These are phyloP conservation scores for Megalops cyprinoides DNA, from an alignment of 2,797 vertebrate genomes.

Conservation along the genomic window DNA sequence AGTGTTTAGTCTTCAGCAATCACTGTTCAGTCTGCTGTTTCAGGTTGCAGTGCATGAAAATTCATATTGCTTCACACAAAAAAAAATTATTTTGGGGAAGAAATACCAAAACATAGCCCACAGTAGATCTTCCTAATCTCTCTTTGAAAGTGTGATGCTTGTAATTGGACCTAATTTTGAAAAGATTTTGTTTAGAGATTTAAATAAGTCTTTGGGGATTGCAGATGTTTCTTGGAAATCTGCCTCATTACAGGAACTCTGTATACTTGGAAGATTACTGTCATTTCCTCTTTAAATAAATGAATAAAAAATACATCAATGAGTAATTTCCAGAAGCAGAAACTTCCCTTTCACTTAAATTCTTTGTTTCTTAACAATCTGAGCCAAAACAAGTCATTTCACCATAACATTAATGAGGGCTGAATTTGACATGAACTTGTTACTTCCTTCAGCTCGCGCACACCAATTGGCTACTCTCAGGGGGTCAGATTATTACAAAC, in stretches of 20 bases:
- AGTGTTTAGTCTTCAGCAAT: too few relatives aligned
- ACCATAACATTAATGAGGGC: background rate
- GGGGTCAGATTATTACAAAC: background rate
- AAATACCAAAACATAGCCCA: background rate
- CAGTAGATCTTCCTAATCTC: background rate
- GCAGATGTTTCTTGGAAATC: constrained; percentile 20
- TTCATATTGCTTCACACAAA: background rate
- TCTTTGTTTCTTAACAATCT: background rate
- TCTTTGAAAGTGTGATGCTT: background rate
- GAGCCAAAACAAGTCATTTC: background rate
- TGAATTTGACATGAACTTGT: background rate
- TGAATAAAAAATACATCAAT: background rate
- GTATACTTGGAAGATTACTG: background rate
- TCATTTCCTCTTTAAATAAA: constrained; percentile 5
- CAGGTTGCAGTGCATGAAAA: background rate
- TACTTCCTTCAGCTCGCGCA: background rate
- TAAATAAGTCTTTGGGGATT: background rate
- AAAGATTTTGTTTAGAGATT: background rate
- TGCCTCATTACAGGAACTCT: background rate
- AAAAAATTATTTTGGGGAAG: background rate
- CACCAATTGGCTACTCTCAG: background rate
- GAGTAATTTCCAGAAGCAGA: background rate
- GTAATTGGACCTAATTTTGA: background rate
- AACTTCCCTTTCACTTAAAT: background rate
- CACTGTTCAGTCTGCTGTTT: background rate